Base-by-base conservation (phyloP, 1,140 invertebrate species). In the Camponotus vicinus region DNA sequence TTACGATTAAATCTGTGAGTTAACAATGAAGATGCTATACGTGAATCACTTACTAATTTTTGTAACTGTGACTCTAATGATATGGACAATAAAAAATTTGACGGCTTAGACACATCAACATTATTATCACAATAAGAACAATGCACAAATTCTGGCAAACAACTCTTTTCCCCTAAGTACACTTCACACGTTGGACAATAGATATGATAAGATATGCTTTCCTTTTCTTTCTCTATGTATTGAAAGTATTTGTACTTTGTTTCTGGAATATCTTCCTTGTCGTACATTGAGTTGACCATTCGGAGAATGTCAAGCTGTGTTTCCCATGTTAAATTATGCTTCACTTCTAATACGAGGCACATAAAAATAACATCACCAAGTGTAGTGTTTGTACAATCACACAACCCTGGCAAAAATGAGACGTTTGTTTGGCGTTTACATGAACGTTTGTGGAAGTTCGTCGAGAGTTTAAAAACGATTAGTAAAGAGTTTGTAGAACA, bases 141-240 rank as follows among this genome's bases (percentile, higher is more conserved):
- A 8, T 42, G 61, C 59, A 84, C 13, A 75, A 0, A 59, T 75
- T 75, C 15, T 75, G 11, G 8, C 49, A 73, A 73, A 55, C 32
- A 55, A 55, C 9, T 73, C 32, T 55, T 71, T 71, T 73, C 4
- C 32, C 49, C 70, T 73, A 73, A 37, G 32, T 73, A 73, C 13
- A 73, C 49, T 55, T 73, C 49, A 71, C 69, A 71, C 55, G 18
- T 71, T 55, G 70, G 70, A n/a, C 70, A 73, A 73, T 73, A 73
- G 32, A 73, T 73, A 49, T 73, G 70, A 73, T 73, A 73, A 73
- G 49, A 73, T 73, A 73, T 73, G 32, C 15, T 73, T 49, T 71
- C 49, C 13, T 55, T 73, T 73, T 73, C 69, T 11, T 71, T 55
- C 27, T 71, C 49, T 55, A 73, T 55, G 15, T 73, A 11, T 55